Conservation (phyloP, 2,888 invertebrate genomes). For the Mythimna vitellina region DNA sequence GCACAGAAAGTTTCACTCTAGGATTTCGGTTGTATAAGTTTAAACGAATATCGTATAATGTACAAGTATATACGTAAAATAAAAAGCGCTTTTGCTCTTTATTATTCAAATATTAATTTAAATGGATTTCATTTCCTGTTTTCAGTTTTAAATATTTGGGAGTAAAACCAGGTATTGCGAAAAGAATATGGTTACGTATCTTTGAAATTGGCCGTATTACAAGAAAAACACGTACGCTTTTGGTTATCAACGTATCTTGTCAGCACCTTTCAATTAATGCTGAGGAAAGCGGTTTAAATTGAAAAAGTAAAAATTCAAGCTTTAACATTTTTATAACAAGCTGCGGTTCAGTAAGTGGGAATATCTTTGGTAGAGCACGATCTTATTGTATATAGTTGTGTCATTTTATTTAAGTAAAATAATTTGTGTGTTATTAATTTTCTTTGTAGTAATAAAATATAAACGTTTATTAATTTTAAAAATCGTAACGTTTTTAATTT, state of each 20-base stretch:
- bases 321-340: conserved; percentile 59
- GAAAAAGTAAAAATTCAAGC: conserved; percentile 68
- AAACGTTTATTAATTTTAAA: too few relatives aligned
- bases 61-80: conserved; percentile 7
- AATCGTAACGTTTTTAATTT: too few relatives aligned
- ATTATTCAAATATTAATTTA: conserved; percentile 24
- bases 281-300: conserved; percentile 72
- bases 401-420: not conserved
- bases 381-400: not conserved
- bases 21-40: conserved; percentile 41
- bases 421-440: too few relatives aligned
- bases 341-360: conserved; percentile 20
- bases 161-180: conserved; percentile 39
- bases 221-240: conserved; percentile 83
- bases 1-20: conserved; percentile 41
- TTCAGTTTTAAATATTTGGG: conserved; percentile 46
- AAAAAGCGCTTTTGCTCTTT: conserved; percentile 21
- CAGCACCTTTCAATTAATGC: conserved; percentile 82
- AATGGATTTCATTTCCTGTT: conserved; percentile 29
- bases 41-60: conserved; percentile 42
- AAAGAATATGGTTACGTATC: conserved; percentile 61
- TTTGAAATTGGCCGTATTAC: conserved; percentile 82
- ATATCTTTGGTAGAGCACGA: conserved; percentile 17
- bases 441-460: too few relatives aligned
- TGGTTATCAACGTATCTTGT: conserved; percentile 81